Base-by-base conservation (phyloP, 2,797 vertebrate species). In the Hephaestus fuliginosus region DNA sequence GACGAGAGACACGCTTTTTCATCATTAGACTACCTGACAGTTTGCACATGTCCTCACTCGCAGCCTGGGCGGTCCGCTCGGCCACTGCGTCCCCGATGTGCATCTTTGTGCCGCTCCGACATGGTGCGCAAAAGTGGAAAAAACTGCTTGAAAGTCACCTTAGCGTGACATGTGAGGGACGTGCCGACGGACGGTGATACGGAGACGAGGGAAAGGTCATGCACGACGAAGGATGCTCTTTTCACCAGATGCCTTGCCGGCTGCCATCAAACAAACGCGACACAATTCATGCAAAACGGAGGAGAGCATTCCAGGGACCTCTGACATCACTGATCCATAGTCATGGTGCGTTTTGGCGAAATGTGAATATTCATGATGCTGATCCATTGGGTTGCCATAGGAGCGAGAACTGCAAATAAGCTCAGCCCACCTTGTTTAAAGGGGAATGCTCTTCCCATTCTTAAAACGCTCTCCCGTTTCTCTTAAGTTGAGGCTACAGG, bases 301-400 rank as follows among this genome's bases (percentile, higher is more conserved):
- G 95, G 94, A 89, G 93, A 94, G 93, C 95, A 80, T 93, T 84
- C 93, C 93, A 86, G 90, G 58, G 89, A 94, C 82, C 92, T 95
- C 94, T 97, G 96, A 96, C 97, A 97, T 97, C 96, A 96, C 94
- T 91, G 94, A 95, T 95, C 95, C 92, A 95, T 95, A 95, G 93
- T 91, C 96, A 94, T 94, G 87, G 66, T 90, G 96, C 95, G 94
- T 91, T 95, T 96, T 91, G 95, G 94, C 92, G 85, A 90, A 94
- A 93, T 95, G 94, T 96, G 96, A 97, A 97, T 97, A 97, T 98
- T 97, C 97, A 97, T 96, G 95, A 96, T 96, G 96, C 94, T 95
- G 95, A 95, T 97, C 96, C 95, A 96, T 94, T 94, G 96, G 95
- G 97, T 98, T 97, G 97, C 97, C 97, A 98, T 98, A 97, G 97